Base-by-base conservation (phyloP, 2,888 invertebrate species). In the Leptopilina myrica region DNA sequence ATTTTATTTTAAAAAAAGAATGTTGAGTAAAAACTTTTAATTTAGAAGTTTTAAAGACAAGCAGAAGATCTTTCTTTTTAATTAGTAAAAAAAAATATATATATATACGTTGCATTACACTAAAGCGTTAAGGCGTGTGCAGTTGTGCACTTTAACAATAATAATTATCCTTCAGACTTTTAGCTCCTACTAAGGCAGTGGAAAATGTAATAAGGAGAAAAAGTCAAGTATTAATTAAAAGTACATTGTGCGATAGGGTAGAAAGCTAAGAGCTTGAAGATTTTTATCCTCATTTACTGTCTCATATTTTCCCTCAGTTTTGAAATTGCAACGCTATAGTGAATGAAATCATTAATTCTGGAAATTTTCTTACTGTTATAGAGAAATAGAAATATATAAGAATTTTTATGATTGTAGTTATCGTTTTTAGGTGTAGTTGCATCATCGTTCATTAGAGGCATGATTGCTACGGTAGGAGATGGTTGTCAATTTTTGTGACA, bases 181-280 rank as follows among this genome's bases (percentile, higher is more conserved):
- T 14, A 73, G 49, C 73, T 56, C 9, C 73, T 53, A 26, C 26
- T 69, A 56, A 56, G 73, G 26, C 73, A 56, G 73, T 11, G 53
- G 56, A 33, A 73, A 53, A 73, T 56, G 56, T 33, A 73, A 73
- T 73, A 73, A 56, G 33, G 53, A 73, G 14, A 73, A 73, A 33
- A n/a, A n/a, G 56, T 26, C 73, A 33, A 33, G 73, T 73, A 56
- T 73, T 73, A 73, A 73, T 73, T 73, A 73, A 73, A 73, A 73
- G 53, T 73, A 33, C 73, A 73, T 73, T 73, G 33, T 73, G 9
- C 26, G 73, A 73, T 49, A 73, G 53, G 53, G 20, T 53, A 56
- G 73, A 73, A 62, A n/a, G 33, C 56, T 5, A 33, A 73, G 56
- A 56, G 73, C 26, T 56, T 33, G 12, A 56, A 49, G 56, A 73